These are phyloP conservation scores for Halocynthia roretzi DNA, from an alignment of 23 tunicate species.

Conservation along the genomic window DNA sequence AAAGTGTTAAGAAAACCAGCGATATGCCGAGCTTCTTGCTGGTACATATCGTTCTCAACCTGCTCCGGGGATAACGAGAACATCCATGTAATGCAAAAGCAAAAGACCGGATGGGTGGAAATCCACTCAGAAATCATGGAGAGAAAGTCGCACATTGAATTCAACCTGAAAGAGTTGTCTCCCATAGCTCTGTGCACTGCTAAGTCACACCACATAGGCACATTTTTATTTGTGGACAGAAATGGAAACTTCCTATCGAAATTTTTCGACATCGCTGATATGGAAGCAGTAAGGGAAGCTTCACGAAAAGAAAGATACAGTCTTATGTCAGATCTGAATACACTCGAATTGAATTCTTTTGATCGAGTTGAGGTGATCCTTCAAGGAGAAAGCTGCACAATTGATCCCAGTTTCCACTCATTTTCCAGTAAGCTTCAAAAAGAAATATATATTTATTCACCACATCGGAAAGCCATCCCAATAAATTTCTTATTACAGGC, in stretches of 20 bases:
- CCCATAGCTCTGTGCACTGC: background rate
- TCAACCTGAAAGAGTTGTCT: background rate
- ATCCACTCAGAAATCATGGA: background rate
- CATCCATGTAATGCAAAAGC: constrained; percentile 4
- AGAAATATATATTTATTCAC: background rate
- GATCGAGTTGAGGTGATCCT: background rate
- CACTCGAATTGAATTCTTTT: background rate
- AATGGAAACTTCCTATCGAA: background rate
- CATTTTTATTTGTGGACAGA: background rate
- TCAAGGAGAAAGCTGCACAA: background rate
- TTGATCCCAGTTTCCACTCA: background rate
- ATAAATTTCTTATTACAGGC: no score
- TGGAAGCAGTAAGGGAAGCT: background rate
- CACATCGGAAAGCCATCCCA: no score
- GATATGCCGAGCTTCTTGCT: background rate
- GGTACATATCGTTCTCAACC: background rate
- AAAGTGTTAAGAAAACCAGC: background rate
- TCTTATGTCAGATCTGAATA: background rate
- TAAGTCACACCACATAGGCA: background rate
- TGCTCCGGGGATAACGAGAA: background rate
- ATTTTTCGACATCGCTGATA: background rate
- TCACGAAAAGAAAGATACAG: background rate
- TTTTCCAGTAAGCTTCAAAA: background rate
- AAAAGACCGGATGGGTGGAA: background rate
- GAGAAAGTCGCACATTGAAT: background rate